phyloP scores from a whole-genome alignment of 2,797 vertebrate genomes.

The Tokudaia muenninki region DNA sequence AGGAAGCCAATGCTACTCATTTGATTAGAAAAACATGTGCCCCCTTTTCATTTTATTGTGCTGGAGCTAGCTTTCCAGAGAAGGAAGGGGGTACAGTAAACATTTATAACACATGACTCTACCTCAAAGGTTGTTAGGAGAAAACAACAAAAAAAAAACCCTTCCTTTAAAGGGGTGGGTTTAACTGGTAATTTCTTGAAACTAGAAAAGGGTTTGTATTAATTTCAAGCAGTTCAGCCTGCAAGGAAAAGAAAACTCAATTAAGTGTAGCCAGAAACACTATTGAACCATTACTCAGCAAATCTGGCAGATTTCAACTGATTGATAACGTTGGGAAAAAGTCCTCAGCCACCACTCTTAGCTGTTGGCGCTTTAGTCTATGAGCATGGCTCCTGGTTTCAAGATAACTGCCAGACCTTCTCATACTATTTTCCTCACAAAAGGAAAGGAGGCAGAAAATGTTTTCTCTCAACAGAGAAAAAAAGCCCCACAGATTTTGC shows the following conservation, averaged over 20 bases:
- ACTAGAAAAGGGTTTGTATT: not conserved
- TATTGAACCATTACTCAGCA: not conserved
- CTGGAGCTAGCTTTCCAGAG: not conserved
- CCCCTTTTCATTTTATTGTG: not conserved
- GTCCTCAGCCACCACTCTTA: not conserved
- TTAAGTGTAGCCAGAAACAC: not conserved
- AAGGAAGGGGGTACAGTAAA: not conserved
- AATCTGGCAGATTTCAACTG: not conserved
- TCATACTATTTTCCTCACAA: not conserved
- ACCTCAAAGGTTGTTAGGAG: not conserved
- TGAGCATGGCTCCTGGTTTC: not conserved
- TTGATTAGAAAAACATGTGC: not conserved
- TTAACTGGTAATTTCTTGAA: not conserved
- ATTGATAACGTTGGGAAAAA: not conserved
- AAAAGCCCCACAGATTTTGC: not conserved
- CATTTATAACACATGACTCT: not conserved
- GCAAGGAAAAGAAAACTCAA: constrained; percentile 6
- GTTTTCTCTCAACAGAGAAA: not conserved
- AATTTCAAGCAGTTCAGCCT: constrained; percentile 3
- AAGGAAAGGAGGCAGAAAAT: not conserved
- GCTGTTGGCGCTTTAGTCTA: not conserved
- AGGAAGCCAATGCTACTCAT: not conserved
- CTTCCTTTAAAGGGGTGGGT: not conserved
- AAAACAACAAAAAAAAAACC: not conserved
- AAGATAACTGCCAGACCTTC: not conserved